Evolutionary conservation across 53 echinoderm and acorn worm species (phyloP), one percentile per base, ranked within the genome.

Genomic region (Antedon mediterranea): DNA sequence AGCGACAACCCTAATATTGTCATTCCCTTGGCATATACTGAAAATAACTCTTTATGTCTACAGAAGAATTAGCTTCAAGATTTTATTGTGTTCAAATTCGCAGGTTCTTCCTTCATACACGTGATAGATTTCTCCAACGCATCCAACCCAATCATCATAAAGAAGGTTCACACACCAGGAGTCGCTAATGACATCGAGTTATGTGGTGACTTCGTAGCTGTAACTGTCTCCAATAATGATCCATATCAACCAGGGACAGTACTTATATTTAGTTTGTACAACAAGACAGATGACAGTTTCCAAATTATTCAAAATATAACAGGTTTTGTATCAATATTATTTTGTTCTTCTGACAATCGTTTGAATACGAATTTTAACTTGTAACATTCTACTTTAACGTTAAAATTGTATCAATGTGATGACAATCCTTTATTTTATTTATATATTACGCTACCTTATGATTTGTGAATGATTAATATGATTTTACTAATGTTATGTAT

Each of bases 151-250:
- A 23, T 0, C 0, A 83, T 93, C 71, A 13, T 93, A 15, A 13
- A 82, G 70, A 78, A 71, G 31, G 41, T 41, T 30, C 28, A 7
- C 0, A 75, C 85, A 5, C 6, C 70, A 13, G 44, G 81, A 29
- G 43, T 74, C 13, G 90, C 83, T 13, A 89, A 87, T 43, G 93
- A 93, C 34, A 90, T 93, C 34, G 93, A 93, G 34, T 8, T 90
- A 0, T 93, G 93, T 34, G 85, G 85, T 1, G 34, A 77, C 33
- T 75, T 83, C n/a, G 74, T 93, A 3, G 93, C 72, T 5, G 76
- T 85, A 73, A 83, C 88, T 5, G 42, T 82, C 15, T 81, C 87
- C 43, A 83, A 83, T 37, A 31, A 29, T 4, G 34, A 77, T 43
- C 75, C 43, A 15, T 78, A 73, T 30, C 77, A 43, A 7, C 79